Percentiles rank a stretch among this genome's conserved stretches.
These are phyloP conservation scores for Synanthedon formicaeformis DNA, from an alignment of 2,888 invertebrate species.

Conservation along the genomic window DNA sequence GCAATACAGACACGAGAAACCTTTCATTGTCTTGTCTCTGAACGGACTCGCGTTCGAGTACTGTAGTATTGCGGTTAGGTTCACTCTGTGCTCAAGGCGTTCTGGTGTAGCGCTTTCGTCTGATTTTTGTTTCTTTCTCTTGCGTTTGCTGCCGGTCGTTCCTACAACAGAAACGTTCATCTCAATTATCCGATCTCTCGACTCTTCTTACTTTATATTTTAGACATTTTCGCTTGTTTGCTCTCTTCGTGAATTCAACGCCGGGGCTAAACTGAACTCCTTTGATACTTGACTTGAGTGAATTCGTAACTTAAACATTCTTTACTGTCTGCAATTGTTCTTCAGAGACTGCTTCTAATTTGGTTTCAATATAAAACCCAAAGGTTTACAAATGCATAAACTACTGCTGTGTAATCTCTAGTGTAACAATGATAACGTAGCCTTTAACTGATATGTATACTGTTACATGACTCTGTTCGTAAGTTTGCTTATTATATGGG, in stretches of 20 bases:
- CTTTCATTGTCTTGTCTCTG: constrained; percentile 53
- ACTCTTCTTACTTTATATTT: constrained; percentile 23
- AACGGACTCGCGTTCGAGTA: constrained; percentile 62
- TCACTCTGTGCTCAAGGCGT: constrained; percentile 60
- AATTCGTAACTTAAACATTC: no score
- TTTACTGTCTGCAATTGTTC: no score
- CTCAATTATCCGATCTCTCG: constrained; percentile 34
- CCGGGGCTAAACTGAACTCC: no score
- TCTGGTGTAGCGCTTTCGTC: constrained; percentile 59
- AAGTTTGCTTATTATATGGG: no score
- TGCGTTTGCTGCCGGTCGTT: constrained; percentile 49
- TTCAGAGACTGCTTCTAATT: no score
- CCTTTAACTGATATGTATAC: no score
- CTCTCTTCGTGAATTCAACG: neutral
- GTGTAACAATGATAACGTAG: no score
- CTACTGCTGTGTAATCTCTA: no score
- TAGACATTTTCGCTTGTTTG: constrained; percentile 13
- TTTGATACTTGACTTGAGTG: no score
- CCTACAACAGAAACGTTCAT: constrained; percentile 65
- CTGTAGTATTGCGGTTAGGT: constrained; percentile 57
- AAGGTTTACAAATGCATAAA: no score
- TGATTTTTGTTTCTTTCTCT: constrained; percentile 52
- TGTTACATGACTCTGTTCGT: no score
- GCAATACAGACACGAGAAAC: constrained; percentile 63
- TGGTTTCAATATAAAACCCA: no score